Evolutionary conservation across 2,888 invertebrate genomes (phyloP).

Genomic region (Morinoia aosen): DNA sequence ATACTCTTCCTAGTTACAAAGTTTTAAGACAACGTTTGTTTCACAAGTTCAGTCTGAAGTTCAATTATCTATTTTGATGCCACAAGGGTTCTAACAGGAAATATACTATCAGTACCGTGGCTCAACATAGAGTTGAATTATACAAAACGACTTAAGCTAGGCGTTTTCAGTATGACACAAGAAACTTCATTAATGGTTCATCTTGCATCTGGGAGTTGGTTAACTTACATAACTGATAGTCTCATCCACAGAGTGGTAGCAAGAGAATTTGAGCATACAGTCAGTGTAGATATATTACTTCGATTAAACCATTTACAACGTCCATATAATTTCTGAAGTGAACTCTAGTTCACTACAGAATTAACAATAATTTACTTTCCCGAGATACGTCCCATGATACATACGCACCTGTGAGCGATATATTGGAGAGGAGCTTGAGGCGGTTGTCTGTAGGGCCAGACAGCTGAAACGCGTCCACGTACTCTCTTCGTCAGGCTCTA

Average conservation of each 20-base stretch:
- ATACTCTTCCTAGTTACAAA: too few relatives aligned
- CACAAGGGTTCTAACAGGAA: too few relatives aligned
- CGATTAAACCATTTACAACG: background rate
- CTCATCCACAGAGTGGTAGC: background rate
- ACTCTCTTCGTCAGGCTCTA: background rate
- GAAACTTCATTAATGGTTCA: too few relatives aligned
- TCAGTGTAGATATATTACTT: background rate
- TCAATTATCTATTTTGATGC: too few relatives aligned
- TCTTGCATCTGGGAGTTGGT: too few relatives aligned
- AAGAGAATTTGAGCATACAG: background rate
- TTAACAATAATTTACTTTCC: background rate
- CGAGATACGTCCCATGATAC: background rate
- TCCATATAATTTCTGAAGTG: background rate
- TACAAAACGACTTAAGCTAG: too few relatives aligned
- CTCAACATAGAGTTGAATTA: too few relatives aligned
- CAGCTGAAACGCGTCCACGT: constrained; percentile 32
- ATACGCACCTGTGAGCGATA: background rate
- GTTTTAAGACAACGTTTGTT: too few relatives aligned
- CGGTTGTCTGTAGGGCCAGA: background rate
- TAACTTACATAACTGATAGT: background rate
- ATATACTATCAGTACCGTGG: too few relatives aligned
- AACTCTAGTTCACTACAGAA: background rate
- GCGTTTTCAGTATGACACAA: too few relatives aligned
- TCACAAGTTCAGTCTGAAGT: too few relatives aligned
- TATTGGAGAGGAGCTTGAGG: background rate